phyloP scores from a whole-genome alignment of 2,797 vertebrate genomes.

The Melanotaenia pygmaea region DNA sequence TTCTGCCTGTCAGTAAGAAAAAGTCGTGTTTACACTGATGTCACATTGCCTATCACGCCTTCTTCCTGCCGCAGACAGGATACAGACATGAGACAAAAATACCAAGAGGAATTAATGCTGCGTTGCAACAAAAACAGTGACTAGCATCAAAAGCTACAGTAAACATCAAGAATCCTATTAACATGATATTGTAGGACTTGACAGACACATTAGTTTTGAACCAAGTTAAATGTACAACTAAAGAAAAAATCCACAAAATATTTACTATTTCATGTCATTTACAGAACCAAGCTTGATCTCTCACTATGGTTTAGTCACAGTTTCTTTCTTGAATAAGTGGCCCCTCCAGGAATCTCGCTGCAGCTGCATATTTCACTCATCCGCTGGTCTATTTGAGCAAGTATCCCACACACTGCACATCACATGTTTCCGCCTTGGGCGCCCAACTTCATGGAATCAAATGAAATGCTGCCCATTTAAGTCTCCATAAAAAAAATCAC shows the following conservation, averaged over 20 bases:
- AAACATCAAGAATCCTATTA: neutral
- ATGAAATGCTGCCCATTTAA: constrained; percentile 4
- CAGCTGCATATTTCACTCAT: constrained; percentile 41
- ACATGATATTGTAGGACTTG: neutral
- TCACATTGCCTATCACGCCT: constrained; percentile 27
- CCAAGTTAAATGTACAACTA: constrained; percentile 9
- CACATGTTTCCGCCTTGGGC: constrained; percentile 53
- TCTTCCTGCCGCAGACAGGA: constrained; percentile 43
- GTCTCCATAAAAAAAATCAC: constrained; percentile 35
- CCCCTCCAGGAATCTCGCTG: constrained; percentile 28
- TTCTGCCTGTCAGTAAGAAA: constrained; percentile 32
- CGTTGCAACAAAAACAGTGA: neutral
- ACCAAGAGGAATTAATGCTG: constrained; percentile 27
- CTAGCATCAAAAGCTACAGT: constrained; percentile 23
- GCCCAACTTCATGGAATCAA: constrained; percentile 23
- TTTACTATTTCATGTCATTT: constrained; percentile 1
- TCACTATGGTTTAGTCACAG: neutral
- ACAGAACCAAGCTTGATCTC: constrained; percentile 2
- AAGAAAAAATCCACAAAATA: constrained; percentile 20
- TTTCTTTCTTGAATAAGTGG: constrained; percentile 23
- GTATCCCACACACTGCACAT: constrained; percentile 42
- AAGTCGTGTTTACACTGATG: constrained; percentile 34
- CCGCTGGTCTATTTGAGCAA: constrained; percentile 30
- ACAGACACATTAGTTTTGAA: constrained; percentile 3
- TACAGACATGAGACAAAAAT: constrained; percentile 24